These are phyloP conservation scores for Aphelocoma californica DNA, from an alignment of 2,797 vertebrate genomes.

Conservation along the genomic window DNA sequence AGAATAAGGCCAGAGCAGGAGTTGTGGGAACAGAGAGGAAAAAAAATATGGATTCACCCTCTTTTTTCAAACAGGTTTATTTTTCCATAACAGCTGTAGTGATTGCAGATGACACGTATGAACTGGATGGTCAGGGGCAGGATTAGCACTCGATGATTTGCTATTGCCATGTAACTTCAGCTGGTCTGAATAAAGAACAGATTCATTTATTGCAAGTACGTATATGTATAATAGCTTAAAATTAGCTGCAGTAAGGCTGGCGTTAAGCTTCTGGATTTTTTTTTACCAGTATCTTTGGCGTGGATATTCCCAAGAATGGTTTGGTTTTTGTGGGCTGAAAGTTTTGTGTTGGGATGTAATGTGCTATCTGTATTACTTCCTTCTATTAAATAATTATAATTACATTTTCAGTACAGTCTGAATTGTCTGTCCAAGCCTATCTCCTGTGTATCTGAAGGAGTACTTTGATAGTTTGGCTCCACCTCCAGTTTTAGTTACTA, in stretches of 20 bases:
- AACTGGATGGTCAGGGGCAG: neutral
- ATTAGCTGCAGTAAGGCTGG: neutral
- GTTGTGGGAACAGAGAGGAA: fast-evolving
- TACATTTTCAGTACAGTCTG: neutral
- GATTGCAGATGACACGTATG: neutral
- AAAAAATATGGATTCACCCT: neutral
- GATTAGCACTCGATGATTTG: neutral
- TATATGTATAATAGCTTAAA: neutral
- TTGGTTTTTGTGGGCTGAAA: neutral
- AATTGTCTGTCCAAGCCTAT: neutral
- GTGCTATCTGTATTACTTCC: neutral
- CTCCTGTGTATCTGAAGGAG: neutral
- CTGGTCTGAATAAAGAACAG: neutral
- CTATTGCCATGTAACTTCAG: neutral
- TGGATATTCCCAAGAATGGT: neutral
- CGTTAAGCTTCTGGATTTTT: neutral
- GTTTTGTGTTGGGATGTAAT: neutral
- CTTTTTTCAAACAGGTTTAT: neutral
- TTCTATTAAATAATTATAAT: neutral
- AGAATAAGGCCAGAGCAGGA: neutral
- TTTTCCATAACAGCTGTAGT: neutral
- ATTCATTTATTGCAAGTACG: neutral
- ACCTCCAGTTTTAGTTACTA: neutral
- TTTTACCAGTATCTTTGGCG: neutral
- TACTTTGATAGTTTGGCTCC: neutral